These are phyloP conservation scores for Hirudinaria manillensis DNA, from an alignment of 2,888 invertebrate genomes.

Conservation along the genomic window DNA sequence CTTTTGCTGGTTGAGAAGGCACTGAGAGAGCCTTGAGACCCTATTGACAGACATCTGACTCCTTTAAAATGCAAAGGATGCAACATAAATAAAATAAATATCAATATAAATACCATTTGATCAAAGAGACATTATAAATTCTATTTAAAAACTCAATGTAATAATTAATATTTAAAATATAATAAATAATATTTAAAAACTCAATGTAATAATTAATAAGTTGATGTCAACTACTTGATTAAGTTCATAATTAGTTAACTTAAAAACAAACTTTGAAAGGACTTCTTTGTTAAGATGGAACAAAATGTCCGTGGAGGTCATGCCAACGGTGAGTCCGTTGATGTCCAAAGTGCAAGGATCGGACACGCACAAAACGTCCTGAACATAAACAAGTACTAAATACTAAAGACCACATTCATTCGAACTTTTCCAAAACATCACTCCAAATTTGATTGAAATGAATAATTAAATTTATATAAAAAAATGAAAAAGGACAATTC, in stretches of 20 bases:
- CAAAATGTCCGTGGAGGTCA: slow-evolving; percentile 75
- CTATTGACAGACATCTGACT: slow-evolving; percentile 60
- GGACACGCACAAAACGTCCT: slow-evolving; percentile 61
- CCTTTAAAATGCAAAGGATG: slow-evolving; percentile 36
- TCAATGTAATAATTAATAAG: too few species aligned
- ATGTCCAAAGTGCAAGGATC: slow-evolving; percentile 76
- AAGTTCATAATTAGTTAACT: too few species aligned
- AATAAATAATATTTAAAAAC: background rate
- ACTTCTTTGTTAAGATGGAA: slow-evolving; percentile 77
- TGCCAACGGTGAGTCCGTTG: slow-evolving; percentile 69
- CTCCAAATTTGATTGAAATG: background rate
- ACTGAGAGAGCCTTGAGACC: slow-evolving; percentile 68
- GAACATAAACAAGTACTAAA: background rate
- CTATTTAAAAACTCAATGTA: too few species aligned
- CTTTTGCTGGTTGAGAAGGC: slow-evolving; percentile 70
- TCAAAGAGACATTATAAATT: background rate
- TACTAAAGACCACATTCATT: background rate
- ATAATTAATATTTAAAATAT: too few species aligned
- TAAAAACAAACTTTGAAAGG: slow-evolving; percentile 63
- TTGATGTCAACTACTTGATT: too few species aligned
- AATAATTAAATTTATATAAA: background rate
- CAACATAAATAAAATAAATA: slow-evolving; percentile 48
- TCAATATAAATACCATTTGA: background rate
- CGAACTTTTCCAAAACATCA: too few species aligned
- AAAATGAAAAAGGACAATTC: background rate